Evolutionary conservation across 2,797 vertebrate genomes (phyloP), one percentile per base, ranked within the genome.

Genomic region (Sebastes iracundus): DNA sequence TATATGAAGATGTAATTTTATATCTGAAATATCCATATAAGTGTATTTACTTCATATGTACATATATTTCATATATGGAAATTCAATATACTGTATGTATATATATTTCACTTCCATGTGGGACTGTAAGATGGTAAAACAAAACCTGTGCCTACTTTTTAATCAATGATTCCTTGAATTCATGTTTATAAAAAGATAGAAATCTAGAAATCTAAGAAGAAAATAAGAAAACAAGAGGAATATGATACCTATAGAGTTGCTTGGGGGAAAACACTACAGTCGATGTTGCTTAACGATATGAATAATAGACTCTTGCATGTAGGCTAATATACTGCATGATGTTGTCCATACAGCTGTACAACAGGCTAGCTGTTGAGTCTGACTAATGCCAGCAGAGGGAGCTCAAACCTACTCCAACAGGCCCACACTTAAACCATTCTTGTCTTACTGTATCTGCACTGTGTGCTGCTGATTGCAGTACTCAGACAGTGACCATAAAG

Each of bases 401-500:
- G 90, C 89, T 84, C 59, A 59, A 69, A 63, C 33, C 77, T 14
- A n/a, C 60, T 74, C 28, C 72, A 86, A 55, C 0, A 30, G 12
- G 7, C 22, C 49, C 25, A 23, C 22, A 60, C 33, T 27, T 46
- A 3, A 60, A 18, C 62, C 9, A 13, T 27, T 14, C 13, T 60
- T 65, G 28, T 46, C 35, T 77, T 60, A 49, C 33, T 52, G 16
- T 65, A 63, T 75, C 42, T 75, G 65, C 74, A 62, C 70, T 65
- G 58, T 64, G 49, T 38, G 20, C n/a, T 67, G 32, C 55, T 42
- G 72, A 82, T 42, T 71, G 88, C 85, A 81, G 66, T 77, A 65
- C 81, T 82, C 87, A 90, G 81, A 93, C 90, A 81, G 74, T 78
- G 80, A 82, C 81, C 87, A 86, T 91, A 87, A 90, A 92, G 49